phyloP scores from a whole-genome alignment of 2,888 invertebrate species.

The Teleogryllus oceanicus region DNA sequence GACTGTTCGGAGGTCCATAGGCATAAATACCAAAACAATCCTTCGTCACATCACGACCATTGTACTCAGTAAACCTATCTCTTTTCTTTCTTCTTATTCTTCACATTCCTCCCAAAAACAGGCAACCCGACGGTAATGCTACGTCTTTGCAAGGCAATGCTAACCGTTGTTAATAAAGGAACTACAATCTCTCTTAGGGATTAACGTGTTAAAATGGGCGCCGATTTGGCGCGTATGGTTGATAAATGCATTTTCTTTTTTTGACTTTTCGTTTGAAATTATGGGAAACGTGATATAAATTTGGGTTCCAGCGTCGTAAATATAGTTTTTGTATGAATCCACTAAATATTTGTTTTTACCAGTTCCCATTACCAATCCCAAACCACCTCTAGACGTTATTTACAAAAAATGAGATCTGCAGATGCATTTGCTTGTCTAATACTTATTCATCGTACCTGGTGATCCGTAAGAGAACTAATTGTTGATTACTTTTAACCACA shows the following conservation, averaged over 20 bases:
- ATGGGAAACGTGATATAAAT: background rate
- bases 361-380: slow-evolving; percentile 18
- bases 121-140: background rate
- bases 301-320: slow-evolving; percentile 4
- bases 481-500: no score
- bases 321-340: background rate
- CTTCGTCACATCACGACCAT: background rate
- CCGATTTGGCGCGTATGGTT: background rate
- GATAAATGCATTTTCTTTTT: slow-evolving; percentile 3
- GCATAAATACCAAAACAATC: background rate
- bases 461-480: no score
- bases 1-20: background rate
- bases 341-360: background rate
- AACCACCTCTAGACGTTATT: slow-evolving; percentile 18
- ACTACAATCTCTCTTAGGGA: background rate
- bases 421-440: background rate
- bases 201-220: background rate
- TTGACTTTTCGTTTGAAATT: background rate
- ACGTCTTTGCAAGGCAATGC: background rate
- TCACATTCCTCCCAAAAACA: background rate
- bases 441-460: no score
- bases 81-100: background rate
- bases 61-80: background rate
- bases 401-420: slow-evolving; percentile 12
- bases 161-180: background rate